These are phyloP conservation scores for Raja brachyura DNA, from an alignment of 2,113 vertebrate genomes.

Conservation along the genomic window DNA sequence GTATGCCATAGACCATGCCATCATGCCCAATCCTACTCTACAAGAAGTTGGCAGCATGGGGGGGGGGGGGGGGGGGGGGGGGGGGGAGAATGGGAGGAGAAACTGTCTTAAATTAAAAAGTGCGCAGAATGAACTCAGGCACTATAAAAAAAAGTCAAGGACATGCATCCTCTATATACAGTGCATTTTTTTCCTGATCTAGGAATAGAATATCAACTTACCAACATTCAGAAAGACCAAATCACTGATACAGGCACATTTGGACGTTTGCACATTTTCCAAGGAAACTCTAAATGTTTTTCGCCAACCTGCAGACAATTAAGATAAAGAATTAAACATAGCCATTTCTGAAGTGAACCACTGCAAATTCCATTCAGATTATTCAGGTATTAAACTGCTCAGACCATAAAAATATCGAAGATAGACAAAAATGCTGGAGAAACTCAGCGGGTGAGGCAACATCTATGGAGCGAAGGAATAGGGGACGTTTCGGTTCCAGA, in stretches of 20 bases:
- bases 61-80: not conserved
- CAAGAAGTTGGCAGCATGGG: not conserved
- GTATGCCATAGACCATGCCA: not conserved
- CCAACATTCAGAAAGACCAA: conserved; percentile 79
- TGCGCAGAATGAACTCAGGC: no score
- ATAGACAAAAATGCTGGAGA: no score
- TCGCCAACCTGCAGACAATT: conserved; percentile 63
- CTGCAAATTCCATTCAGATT: not conserved
- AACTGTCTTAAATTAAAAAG: not conserved
- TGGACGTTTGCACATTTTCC: conserved; percentile 48
- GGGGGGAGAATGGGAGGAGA: not conserved
- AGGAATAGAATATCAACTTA: conserved; percentile 49
- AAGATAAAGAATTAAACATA: not conserved
- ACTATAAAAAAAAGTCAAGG: not conserved
- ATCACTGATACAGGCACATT: conserved; percentile 45
- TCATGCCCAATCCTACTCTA: not conserved
- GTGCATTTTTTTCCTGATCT: not conserved
- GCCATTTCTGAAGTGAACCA: not conserved
- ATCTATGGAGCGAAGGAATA: no score
- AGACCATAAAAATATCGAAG: not conserved
- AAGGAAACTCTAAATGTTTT: conserved; percentile 74
- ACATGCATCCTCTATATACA: not conserved
- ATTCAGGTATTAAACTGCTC: no score
- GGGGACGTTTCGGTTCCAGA: no score
- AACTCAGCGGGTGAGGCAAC: no score